A percentile compares a stretch with the other conserved stretches of the same genome.
These are phyloP conservation scores for Callyntrura sp. DNA, from an alignment of 2,888 invertebrate species.

Conservation along the genomic window DNA sequence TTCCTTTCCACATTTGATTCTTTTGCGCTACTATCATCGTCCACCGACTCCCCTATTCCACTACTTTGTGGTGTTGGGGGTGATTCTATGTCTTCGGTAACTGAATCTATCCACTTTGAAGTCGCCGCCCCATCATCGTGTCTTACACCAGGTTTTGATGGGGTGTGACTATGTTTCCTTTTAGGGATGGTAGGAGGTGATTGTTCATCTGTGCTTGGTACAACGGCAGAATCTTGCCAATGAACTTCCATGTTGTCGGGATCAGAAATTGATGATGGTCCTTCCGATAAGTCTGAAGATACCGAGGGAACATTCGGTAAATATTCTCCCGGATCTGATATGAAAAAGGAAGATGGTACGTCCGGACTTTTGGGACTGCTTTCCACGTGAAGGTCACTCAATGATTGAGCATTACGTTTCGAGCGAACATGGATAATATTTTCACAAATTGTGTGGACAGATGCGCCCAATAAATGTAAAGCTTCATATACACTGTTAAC, in stretches of 20 bases:
- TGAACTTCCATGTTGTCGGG: slow-evolving; percentile 43
- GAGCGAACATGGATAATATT: slow-evolving; percentile 57
- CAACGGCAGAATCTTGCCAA: background rate
- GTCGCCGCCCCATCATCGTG: background rate
- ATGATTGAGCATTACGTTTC: slow-evolving; percentile 1
- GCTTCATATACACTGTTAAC: slow-evolving; percentile 69
- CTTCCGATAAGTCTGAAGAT: slow-evolving; percentile 31
- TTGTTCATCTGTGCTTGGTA: background rate
- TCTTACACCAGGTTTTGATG: background rate
- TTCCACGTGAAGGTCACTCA: slow-evolving; percentile 9
- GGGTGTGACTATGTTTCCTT: slow-evolving; percentile 45
- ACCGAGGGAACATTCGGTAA: background rate
- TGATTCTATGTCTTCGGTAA: background rate
- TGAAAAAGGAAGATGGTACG: background rate
- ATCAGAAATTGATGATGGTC: background rate
- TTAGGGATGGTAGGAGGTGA: slow-evolving; percentile 39
- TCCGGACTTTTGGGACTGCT: background rate
- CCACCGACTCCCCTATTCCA: slow-evolving; percentile 52
- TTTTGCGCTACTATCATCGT: slow-evolving; percentile 28
- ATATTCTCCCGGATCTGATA: background rate
- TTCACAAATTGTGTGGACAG: slow-evolving; percentile 67
- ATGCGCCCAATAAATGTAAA: slow-evolving; percentile 61
- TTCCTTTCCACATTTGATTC: background rate
- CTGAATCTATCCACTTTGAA: slow-evolving; percentile 36
- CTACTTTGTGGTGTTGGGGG: background rate